These are phyloP conservation scores for Drosophila meridiana DNA, from an alignment of 2,888 invertebrate species.

Conservation along the genomic window DNA sequence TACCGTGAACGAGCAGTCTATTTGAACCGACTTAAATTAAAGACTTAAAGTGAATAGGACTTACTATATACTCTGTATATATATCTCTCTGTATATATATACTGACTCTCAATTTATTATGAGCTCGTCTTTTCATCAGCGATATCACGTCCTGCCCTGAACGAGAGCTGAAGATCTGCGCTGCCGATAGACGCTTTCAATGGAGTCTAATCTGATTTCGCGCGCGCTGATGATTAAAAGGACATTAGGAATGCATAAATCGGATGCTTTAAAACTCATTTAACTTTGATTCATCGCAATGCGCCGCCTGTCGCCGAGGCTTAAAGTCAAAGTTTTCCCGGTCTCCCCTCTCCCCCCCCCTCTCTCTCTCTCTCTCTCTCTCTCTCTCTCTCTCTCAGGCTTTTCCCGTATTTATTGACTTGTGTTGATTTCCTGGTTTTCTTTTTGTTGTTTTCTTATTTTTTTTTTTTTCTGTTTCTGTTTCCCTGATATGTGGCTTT, in stretches of 20 bases:
- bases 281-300: not conserved
- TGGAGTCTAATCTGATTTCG: not conserved
- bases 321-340: conserved; percentile 29
- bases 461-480: conserved; percentile 60
- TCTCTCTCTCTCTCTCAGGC: not conserved
- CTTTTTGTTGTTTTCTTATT: conserved; percentile 40
- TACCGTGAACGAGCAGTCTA: too few species aligned
- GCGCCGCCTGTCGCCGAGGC: not conserved
- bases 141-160: not conserved
- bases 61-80: too few species aligned
- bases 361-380: not conserved
- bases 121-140: not conserved
- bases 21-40: too few species aligned
- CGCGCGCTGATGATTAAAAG: not conserved
- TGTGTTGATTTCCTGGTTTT: conserved; percentile 18
- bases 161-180: not conserved
- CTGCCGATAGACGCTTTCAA: not conserved
- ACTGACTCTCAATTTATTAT: too few species aligned
- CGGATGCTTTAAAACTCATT: not conserved
- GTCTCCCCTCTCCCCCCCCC: too few species aligned
- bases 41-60: too few species aligned
- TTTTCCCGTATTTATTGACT: not conserved
- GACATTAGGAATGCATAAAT: not conserved
- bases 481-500: conserved; percentile 33
- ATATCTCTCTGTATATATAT: too few species aligned